Evolutionary conservation across 53 echinoderm and acorn worm genomes (phyloP).

Genomic region (Antedon mediterranea): DNA sequence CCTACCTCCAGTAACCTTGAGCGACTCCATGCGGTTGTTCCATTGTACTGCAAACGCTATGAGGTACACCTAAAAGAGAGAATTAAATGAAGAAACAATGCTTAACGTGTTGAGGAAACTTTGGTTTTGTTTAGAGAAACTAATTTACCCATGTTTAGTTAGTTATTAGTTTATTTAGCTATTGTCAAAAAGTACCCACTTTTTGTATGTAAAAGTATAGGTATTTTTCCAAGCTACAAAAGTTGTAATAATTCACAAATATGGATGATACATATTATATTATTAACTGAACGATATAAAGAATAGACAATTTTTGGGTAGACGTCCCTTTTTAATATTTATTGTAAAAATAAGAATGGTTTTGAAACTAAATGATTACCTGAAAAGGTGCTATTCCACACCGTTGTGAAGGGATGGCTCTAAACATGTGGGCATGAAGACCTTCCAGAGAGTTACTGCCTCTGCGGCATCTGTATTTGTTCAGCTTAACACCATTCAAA

Average conservation of each 20-base stretch:
- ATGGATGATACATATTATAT: too few species aligned
- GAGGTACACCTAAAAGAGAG: slow-evolving; percentile 3
- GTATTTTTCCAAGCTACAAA: too few species aligned
- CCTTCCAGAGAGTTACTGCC: slow-evolving; percentile 31
- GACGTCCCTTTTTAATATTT: neutral
- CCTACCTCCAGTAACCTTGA: neutral
- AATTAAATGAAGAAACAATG: neutral
- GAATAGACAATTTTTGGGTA: too few species aligned
- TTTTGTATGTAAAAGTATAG: too few species aligned
- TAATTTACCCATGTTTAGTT: neutral
- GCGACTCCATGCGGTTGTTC: slow-evolving; percentile 5
- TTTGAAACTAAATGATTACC: slow-evolving; percentile 15
- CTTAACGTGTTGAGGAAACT: neutral
- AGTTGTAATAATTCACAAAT: too few species aligned
- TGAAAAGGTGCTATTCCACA: slow-evolving; percentile 38
- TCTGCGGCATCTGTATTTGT: slow-evolving; percentile 32
- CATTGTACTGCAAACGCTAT: slow-evolving; percentile 8
- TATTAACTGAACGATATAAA: neutral
- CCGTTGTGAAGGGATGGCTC: slow-evolving; percentile 34
- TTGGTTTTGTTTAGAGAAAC: neutral
- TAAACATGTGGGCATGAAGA: slow-evolving; percentile 27
- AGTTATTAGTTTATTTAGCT: too few species aligned
- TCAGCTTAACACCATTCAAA: slow-evolving; percentile 28
- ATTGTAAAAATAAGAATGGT: neutral
- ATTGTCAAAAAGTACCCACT: too few species aligned